Conservation (phyloP, 1,140 invertebrate species). For the roundworm (Caenorhabditis elegans) region DNA sequence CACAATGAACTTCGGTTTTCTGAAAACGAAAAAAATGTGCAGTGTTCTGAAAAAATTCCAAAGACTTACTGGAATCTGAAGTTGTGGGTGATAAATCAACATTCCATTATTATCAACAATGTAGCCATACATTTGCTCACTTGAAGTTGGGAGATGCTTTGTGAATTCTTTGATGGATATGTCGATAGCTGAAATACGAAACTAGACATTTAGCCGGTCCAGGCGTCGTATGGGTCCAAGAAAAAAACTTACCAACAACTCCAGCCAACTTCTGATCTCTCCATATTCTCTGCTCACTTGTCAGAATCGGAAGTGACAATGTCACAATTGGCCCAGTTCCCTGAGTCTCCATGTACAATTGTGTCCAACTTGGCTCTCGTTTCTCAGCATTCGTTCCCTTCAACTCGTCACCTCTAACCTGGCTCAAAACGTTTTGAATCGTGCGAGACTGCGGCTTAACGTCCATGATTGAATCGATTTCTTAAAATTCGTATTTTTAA, state of each 20-base stretch:
- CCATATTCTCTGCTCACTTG: constrained; percentile 17
- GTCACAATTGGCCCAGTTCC: constrained; percentile 55
- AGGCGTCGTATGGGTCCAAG: no score
- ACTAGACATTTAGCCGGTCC: no score
- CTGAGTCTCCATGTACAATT: constrained; percentile 64
- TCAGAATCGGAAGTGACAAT: constrained; percentile 60
- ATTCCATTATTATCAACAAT: constrained; percentile 65
- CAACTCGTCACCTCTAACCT: constrained; percentile 33
- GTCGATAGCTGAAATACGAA: constrained; percentile 47
- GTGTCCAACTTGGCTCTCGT: constrained; percentile 43
- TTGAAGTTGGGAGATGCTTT: constrained; percentile 21
- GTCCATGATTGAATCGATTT: constrained; percentile 60
- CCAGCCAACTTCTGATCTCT: constrained; percentile 46
- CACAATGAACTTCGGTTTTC: constrained; percentile 54
- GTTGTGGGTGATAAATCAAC: constrained; percentile 59
- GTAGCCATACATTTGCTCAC: constrained; percentile 57
- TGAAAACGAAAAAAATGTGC: constrained; percentile 37
- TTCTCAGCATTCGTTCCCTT: constrained; percentile 37
- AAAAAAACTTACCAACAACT: constrained; percentile 52
- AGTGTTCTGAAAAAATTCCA: background rate
- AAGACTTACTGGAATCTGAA: constrained; percentile 50
- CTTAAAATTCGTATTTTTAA: background rate
- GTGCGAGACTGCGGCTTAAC: constrained; percentile 57
- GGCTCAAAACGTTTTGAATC: constrained; percentile 50
- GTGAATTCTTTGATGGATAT: constrained; percentile 25